Percentiles rank a stretch among this genome's conserved stretches.
Evolutionary conservation across 2,888 invertebrate species (phyloP).

Genomic region (Coecobrya sp.): DNA sequence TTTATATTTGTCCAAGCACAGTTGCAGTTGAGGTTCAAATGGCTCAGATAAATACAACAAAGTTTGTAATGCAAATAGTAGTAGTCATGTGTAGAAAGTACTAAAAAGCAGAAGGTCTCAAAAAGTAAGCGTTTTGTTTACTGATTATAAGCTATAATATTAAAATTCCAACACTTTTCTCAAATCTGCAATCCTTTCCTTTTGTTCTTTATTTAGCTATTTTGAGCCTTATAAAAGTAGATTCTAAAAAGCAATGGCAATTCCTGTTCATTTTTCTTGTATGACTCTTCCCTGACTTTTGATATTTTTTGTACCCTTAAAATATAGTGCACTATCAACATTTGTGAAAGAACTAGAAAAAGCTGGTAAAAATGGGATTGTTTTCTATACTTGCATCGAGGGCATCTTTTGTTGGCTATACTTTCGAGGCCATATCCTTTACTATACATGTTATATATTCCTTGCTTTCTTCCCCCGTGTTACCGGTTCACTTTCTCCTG

Average conservation of each 20-base stretch:
- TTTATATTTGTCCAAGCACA: too few species aligned
- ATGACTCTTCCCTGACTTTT: slow-evolving; percentile 7
- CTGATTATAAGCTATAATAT: too few species aligned
- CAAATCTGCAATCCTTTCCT: neutral
- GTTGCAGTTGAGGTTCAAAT: too few species aligned
- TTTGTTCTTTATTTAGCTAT: neutral
- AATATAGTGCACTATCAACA: neutral
- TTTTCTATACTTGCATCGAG: slow-evolving; percentile 14
- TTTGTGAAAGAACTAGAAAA: neutral
- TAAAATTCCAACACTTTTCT: neutral
- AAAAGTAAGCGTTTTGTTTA: too few species aligned
- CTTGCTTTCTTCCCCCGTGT: slow-evolving; percentile 16
- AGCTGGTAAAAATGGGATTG: slow-evolving; percentile 37
- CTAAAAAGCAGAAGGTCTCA: too few species aligned
- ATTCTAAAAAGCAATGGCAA: neutral
- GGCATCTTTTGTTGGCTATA: slow-evolving; percentile 54
- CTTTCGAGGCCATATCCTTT: slow-evolving; percentile 21
- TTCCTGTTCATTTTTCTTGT: neutral
- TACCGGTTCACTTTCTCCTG: slow-evolving; percentile 64
- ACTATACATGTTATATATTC: neutral
- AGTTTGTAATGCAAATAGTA: too few species aligned
- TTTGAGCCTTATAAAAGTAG: neutral
- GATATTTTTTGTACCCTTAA: neutral
- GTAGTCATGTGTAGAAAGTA: too few species aligned
- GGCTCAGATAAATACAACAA: too few species aligned